Base-by-base conservation (phyloP, 2,888 invertebrate species). In the Phoenoteleia sp. region DNA sequence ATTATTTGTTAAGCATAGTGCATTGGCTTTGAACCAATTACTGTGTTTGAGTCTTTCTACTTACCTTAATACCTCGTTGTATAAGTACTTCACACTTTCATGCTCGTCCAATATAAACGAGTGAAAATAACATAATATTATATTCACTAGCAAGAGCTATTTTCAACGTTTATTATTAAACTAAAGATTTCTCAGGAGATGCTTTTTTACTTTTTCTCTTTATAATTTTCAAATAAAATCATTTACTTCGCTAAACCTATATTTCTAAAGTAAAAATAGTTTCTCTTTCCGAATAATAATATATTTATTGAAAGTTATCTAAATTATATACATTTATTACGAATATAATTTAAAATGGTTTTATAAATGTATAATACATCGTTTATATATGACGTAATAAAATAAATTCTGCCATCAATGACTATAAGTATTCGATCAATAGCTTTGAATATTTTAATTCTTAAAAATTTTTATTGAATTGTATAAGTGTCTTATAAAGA, bases 51-150 rank as follows among this genome's bases (percentile, higher is more conserved):
- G 27, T 72, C 60, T 79, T 77, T 75, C 62, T 39, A 84, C 79
- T 84, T 80, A 84, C 79, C 79, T 74, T 75, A 69, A 69, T 75
- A 60, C 25, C 45, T 33, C 42, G 54, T 67, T 64, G 72, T 84
- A 81, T 76, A 74, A 80, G 49, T 67, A 80, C 54, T 87, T 87
- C 84, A 87, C 86, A 87, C 88, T 89, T 88, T 89, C 88, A 86
- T 87, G 87, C 82, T 45, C 79, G 62, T 86, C 76, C 56, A 72
- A 33, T 72, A 84, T 66, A 77, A 84, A 58, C 21, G 56, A 87
- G 88, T 87, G 86, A 87, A 87, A 87, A 81, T 82, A 82, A 80
- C 45, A 49, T 80, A 81, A 87, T 82, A 84, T 23, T 33, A 33
- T 56, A 71, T 77, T 66, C 76, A 29, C 11, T 27, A 60, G 29